phyloP scores from a whole-genome alignment of 1,140 invertebrate species.

The Ptiloglossa arizonensis region DNA sequence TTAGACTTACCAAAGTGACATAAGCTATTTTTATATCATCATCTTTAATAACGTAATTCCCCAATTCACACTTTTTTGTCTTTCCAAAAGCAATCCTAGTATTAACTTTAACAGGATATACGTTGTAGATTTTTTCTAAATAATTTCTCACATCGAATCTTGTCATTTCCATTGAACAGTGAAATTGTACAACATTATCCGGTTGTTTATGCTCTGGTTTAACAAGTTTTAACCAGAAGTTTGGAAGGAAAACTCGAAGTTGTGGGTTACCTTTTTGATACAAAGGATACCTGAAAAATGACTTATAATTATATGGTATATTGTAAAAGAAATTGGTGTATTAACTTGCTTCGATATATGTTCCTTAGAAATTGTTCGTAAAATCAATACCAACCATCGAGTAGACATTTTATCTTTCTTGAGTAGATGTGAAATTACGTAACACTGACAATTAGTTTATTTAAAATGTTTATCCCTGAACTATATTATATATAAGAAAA shows the following conservation, averaged over 20 bases:
- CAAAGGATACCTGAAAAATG: constrained; percentile 88
- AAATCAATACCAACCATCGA: constrained; percentile 45
- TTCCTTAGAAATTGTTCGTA: background rate
- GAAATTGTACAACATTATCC: constrained; percentile 91
- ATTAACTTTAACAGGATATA: constrained; percentile 88
- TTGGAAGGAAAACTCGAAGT: constrained; percentile 93
- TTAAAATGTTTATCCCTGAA: background rate
- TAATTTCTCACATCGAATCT: constrained; percentile 94
- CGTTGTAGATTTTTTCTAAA: constrained; percentile 96
- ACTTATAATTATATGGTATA: constrained; percentile 3
- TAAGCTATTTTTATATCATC: constrained; percentile 92
- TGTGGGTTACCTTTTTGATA: constrained; percentile 96
- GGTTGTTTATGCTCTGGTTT: constrained; percentile 85
- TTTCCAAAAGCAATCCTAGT: constrained; percentile 88
- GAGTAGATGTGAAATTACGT: background rate
- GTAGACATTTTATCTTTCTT: constrained; percentile 53
- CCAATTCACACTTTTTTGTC: constrained; percentile 78
- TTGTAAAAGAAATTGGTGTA: background rate
- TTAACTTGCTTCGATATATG: background rate
- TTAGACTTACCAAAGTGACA: constrained; percentile 88
- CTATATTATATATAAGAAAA: background rate
- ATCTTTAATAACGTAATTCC: constrained; percentile 88
- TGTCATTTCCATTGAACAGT: constrained; percentile 93
- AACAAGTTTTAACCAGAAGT: constrained; percentile 97
- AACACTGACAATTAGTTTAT: background rate